Base-by-base conservation (phyloP, 1,140 invertebrate genomes). In the Euborellia annulipes region DNA sequence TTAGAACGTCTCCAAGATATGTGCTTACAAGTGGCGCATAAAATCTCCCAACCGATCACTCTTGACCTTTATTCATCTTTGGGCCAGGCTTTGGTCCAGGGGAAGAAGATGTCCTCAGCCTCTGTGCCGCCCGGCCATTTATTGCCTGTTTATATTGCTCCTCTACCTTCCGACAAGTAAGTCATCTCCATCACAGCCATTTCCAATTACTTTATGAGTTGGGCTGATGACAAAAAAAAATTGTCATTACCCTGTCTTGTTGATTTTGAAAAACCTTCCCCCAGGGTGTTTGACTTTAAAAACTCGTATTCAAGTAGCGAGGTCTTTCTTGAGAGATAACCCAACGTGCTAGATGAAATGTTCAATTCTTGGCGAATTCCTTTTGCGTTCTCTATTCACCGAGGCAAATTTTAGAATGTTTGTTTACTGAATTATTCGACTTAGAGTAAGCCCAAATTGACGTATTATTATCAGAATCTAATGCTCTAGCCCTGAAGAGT, bases 1-100 rank as follows among this genome's bases (percentile, higher is more conserved):
- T 66, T 97, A n/a, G 92, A 97, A 47, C 83, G 81, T 63, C 63
- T 95, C 17, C 75, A 72, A 20, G 82, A 85, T 34, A 65, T 86
- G 55, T 76, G 80, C 2, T 58, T 95, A 17, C 62, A 84, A 9
- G 58, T 94, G 1, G 70, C 74, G 49, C 80, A 84, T 57, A 91
- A 93, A 58, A 60, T 96, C 13, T 59, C 74, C 16, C 75, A 70
- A 45, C 60, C 76, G 36, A 65, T 95, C 22, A 67, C 63, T 16
- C 55, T 93, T 22, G 88, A 93, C 58, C 69, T 85, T 14, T 91
- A 87, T 63, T 42, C 48, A 13, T 58, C 46, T 37, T 58, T 64
- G 49, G 59, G 64, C 8, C 69, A 73, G 65, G 80, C 81, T 4
- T 55, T 83, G 30, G 70, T 76, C 30, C 71, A 70, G 46, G 82